A percentile compares a stretch with the other conserved stretches of the same genome.
Conservation (phyloP, 92 coral and sea anemone species). For the Umimayanthus kanabou region DNA sequence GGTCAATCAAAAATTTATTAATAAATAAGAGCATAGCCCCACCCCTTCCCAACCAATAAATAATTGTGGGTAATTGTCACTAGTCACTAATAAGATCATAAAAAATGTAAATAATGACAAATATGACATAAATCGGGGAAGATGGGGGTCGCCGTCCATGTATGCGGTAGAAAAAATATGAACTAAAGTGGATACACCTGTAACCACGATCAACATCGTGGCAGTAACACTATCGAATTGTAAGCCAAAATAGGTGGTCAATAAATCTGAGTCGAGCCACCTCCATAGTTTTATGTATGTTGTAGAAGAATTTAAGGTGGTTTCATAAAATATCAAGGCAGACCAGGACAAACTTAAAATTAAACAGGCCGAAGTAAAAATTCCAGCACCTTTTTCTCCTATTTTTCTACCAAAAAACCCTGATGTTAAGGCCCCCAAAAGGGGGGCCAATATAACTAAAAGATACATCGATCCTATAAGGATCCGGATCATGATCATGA, state of each 20-base stretch:
- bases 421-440: conserved; percentile 76
- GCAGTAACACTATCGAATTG: conserved; percentile 82
- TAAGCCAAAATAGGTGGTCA: conserved; percentile 73
- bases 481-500: too few relatives aligned
- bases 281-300: conserved; percentile 73
- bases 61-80: conserved; percentile 79
- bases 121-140: conserved; percentile 85
- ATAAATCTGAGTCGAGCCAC: conserved; percentile 83
- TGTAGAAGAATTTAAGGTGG: conserved; percentile 70
- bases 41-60: conserved; percentile 94
- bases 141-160: conserved; percentile 84
- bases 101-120: conserved; percentile 83
- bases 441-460: conserved; percentile 78
- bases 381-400: conserved; percentile 85
- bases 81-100: conserved; percentile 80
- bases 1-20: conserved; percentile 80
- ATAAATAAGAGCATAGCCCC: conserved; percentile 80
- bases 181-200: conserved; percentile 70
- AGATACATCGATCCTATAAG: conserved; percentile 35
- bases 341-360: conserved; percentile 80
- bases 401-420: conserved; percentile 81
- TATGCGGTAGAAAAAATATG: conserved; percentile 85
- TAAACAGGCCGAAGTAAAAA: conserved; percentile 85
- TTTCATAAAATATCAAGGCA: conserved; percentile 79
- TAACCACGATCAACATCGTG: conserved; percentile 75